Evolutionary conservation across 2,888 invertebrate species (phyloP), one percentile per base, ranked within the genome.

Genomic region (Tuberolachnus salignus): DNA sequence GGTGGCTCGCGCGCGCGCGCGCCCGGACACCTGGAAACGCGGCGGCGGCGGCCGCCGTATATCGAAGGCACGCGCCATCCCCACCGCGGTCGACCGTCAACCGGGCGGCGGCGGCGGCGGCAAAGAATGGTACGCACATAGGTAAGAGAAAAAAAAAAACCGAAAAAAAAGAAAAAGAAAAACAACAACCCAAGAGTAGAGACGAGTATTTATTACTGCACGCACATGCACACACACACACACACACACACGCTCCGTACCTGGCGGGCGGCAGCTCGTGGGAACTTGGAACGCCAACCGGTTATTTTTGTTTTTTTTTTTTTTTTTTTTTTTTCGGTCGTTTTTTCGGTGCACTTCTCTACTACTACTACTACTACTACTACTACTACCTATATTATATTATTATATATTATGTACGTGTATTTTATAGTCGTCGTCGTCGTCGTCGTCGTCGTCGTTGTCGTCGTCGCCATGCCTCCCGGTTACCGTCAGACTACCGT

Each of bases 281-380:
- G 67, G 75, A 75, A 75, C 75, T 75, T 75, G 67, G 67, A 75
- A 75, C 75, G 75, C 78, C 69, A 51, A 78, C 78, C 78, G 78
- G 78, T 78, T 78, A 34, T 53, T 14, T 55, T 55, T 69, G 14
- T 70, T 23, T 34, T 42, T 69, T 69, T 53, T 71, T 26, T 51
- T 11, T 0, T 66, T 49, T 3, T 21, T 49, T n/a, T 53, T n/a
- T 63, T 73, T 51, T 63, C 6, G 10, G 59, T 49, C 26, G 14
- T 61, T 63, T 73, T 78, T 78, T 78, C 59, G 78, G 78, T 67
- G 49, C 67, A 69, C 69, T 69, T 69, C 59, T 72, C 70, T 44
- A 46, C 34, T 34, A 3, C 6, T 34, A 34, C 3, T 34, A 34
- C 70, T 44, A 46, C 34, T 34, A 3, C 6, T 34, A 34, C 3